Evolutionary conservation across 2,797 vertebrate species (phyloP), one percentile per base, ranked within the genome.

Genomic region (Clarias pachynema): DNA sequence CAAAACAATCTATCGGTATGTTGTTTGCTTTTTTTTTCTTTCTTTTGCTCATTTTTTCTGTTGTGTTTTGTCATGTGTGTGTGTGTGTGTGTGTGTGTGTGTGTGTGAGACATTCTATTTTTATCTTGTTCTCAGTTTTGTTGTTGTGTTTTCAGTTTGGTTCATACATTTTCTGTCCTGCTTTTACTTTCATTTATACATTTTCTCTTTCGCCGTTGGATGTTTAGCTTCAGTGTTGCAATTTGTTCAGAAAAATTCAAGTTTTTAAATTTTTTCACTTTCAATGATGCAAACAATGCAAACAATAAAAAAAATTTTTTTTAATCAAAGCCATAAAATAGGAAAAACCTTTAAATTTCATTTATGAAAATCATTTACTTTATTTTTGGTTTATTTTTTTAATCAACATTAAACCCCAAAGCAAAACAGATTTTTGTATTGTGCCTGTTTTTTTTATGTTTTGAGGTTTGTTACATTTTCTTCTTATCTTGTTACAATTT

Each of bases 1-100:
- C 1, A 5, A 63, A 26, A 3, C 10, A 0, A 26, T n/a, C 9
- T 0, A 7, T 0, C 4, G 29, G 1, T 16, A 2, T 16, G 26
- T 7, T 31, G 26, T 12, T 63, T 63, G n/a, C 14, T 14, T 1
- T 14, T 63, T 63, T 63, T 26, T 4, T n/a, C 24, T 29, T 29
- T 31, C 6, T 14, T 31, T 31, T 1, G 14, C 0, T 1, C 7
- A 6, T 2, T 66, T 31, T 31, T 31, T 15, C 0, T 62, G 24
- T 26, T 63, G 5, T 59, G 5, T 59, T 59, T 22, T 59, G 16
- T 59, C 44, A 2, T 44, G 34, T 37, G 34, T 5, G 34, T 37
- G 34, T 34, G 34, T 34, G 34, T 34, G 34, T 34, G 34, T 34
- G 44, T 12, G 10, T 49, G 44, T 49, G 44, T 49, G 44, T 49